phyloP scores from a whole-genome alignment of 2,888 invertebrate species.

The Endotricha flammealis region DNA sequence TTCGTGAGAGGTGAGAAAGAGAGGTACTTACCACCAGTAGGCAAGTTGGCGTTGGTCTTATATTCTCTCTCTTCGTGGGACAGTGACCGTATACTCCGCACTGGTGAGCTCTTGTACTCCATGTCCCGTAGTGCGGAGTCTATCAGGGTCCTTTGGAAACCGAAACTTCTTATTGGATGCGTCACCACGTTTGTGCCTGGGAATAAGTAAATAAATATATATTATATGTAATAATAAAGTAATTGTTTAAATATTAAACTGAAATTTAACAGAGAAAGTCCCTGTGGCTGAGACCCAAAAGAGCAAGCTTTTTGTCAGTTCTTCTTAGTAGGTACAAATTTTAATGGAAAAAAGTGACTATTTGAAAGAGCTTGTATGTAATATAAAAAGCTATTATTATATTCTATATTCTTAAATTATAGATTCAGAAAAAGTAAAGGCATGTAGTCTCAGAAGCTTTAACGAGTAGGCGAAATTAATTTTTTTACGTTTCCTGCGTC shows the following conservation, averaged over 20 bases:
- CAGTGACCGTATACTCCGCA: conserved; percentile 78
- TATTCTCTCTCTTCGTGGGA: conserved; percentile 79
- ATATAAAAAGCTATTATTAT: too few relatives aligned
- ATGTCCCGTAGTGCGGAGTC: conserved; percentile 67
- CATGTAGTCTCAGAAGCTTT: too few relatives aligned
- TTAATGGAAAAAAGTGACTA: background rate
- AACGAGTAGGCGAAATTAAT: too few relatives aligned
- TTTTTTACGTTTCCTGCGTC: conserved; percentile 24
- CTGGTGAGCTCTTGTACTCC: conserved; percentile 79
- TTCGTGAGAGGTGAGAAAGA: too few relatives aligned
- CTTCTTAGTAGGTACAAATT: background rate
- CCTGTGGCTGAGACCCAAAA: too few relatives aligned
- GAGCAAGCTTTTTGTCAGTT: too few relatives aligned
- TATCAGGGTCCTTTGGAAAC: conserved; percentile 82
- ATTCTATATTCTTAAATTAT: too few relatives aligned
- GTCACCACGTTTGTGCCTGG: conserved; percentile 78
- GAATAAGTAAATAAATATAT: too few relatives aligned
- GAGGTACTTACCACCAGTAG: conserved; percentile 56
- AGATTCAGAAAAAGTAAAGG: too few relatives aligned
- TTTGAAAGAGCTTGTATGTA: background rate
- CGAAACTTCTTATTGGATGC: conserved; percentile 85
- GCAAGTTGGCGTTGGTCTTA: conserved; percentile 78
- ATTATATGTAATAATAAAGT: too few relatives aligned
- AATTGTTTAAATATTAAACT: too few relatives aligned
- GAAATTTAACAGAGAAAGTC: too few relatives aligned